phyloP scores from a whole-genome alignment of 2,113 vertebrate genomes.

The Zosterops hypoxanthus region DNA sequence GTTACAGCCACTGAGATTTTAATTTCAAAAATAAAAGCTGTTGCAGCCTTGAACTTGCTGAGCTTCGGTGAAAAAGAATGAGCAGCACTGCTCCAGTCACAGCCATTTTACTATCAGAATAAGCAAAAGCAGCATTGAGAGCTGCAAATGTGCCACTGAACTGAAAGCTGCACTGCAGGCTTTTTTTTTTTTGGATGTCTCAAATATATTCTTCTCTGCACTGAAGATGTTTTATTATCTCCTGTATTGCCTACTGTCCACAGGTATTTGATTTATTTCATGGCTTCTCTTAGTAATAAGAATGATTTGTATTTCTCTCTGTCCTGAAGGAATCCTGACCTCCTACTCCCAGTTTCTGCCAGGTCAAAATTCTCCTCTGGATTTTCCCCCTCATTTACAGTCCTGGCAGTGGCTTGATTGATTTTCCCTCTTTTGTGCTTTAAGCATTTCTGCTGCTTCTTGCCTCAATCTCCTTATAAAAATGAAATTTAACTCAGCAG shows the following conservation, averaged over 20 bases:
- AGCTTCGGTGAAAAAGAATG: not conserved
- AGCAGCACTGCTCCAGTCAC: not conserved
- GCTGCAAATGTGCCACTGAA: not conserved
- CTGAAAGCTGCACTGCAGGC: not conserved
- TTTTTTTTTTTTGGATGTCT: not conserved
- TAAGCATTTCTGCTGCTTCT: not conserved
- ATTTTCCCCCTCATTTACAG: not conserved
- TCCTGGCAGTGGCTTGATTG: not conserved
- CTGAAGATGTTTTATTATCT: not conserved
- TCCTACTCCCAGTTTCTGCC: not conserved
- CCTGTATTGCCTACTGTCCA: not conserved
- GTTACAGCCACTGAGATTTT: not conserved
- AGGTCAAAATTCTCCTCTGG: not conserved
- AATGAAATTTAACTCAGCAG: not conserved
- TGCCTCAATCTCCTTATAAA: not conserved
- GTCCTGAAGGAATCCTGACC: not conserved
- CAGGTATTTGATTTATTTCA: not conserved
- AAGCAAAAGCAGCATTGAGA: not conserved
- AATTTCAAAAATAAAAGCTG: conserved; percentile 1
- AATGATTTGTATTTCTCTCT: not conserved
- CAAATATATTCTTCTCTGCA: not conserved
- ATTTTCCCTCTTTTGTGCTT: not conserved
- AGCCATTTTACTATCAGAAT: not conserved
- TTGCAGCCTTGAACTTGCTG: not conserved
- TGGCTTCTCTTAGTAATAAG: not conserved